Percentiles rank a stretch among this genome's conserved stretches.
phyloP scores from a whole-genome alignment of 2,888 invertebrate genomes.

The Diplazon laetatorius region DNA sequence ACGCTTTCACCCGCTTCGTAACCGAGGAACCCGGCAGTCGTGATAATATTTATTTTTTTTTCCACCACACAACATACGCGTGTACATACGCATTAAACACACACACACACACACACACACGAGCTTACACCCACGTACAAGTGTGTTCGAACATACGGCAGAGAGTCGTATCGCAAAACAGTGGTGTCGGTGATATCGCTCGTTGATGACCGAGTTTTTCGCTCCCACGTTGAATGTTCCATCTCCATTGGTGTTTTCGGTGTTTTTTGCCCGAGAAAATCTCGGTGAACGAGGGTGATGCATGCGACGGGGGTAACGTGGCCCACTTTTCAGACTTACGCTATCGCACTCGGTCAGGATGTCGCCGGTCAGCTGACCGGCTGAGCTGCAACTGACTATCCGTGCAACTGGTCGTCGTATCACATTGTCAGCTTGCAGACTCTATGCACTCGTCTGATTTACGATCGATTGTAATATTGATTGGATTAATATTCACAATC shows the following conservation, averaged over 20 bases:
- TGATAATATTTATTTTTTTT: constrained; percentile 23
- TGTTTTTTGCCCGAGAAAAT: constrained; percentile 14
- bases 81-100: no score
- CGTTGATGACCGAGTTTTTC: constrained; percentile 51
- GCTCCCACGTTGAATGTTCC: constrained; percentile 36
- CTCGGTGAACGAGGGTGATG: constrained; percentile 6
- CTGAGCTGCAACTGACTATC: neutral
- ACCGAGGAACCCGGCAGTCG: neutral
- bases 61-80: no score
- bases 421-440: constrained; percentile 26
- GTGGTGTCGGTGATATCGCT: constrained; percentile 1
- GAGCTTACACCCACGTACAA: neutral
- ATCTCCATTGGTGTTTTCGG: constrained; percentile 16
- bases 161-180: neutral
- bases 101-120: no score
- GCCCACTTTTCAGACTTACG: constrained; percentile 59
- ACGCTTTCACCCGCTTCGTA: constrained; percentile 44
- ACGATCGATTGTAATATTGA: no score
- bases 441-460: constrained; percentile 16
- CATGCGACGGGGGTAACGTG: constrained; percentile 39
- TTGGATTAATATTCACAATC: no score
- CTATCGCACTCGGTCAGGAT: constrained; percentile 72
- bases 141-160: neutral
- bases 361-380: constrained; percentile 68
- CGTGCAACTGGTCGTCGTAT: constrained; percentile 3